phyloP scores from a whole-genome alignment of 64 coral and sea anemone genomes.

The Pocillopora damicornis region DNA sequence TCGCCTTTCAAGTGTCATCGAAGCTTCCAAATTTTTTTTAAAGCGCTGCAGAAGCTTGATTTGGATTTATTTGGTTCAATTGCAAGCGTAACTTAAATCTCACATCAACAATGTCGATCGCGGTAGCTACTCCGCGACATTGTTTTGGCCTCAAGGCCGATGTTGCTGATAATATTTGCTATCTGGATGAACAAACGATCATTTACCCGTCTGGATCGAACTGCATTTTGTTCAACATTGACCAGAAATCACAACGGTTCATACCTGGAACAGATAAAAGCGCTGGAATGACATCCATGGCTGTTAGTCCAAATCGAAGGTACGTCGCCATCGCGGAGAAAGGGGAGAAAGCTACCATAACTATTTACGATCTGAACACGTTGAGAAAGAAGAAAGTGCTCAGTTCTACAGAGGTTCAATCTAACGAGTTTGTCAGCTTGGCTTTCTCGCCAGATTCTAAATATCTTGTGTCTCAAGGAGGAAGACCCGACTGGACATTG shows the following conservation, averaged over 20 bases:
- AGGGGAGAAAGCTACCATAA: slow-evolving; percentile 94
- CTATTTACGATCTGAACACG: slow-evolving; percentile 97
- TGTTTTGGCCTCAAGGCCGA: slow-evolving; percentile 95
- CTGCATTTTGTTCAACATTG: slow-evolving; percentile 93
- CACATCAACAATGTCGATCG: slow-evolving; percentile 81
- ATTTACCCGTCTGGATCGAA: slow-evolving; percentile 97
- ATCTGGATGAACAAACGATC: slow-evolving; percentile 97
- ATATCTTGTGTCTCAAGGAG: slow-evolving; percentile 93
- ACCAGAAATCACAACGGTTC: slow-evolving; percentile 99
- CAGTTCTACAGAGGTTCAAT: slow-evolving; percentile 73
- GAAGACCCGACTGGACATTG: slow-evolving; percentile 96
- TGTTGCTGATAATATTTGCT: slow-evolving; percentile 92
- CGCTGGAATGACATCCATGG: slow-evolving; percentile 90
- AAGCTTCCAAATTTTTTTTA: background rate
- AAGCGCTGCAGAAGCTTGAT: background rate
- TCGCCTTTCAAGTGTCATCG: background rate
- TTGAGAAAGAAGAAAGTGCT: slow-evolving; percentile 93
- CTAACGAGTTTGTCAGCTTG: slow-evolving; percentile 90
- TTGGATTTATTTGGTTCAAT: background rate
- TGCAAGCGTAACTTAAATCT: background rate
- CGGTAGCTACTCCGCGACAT: slow-evolving; percentile 86
- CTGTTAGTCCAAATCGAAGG: slow-evolving; percentile 93
- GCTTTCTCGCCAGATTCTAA: slow-evolving; percentile 99
- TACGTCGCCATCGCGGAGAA: slow-evolving; percentile 97
- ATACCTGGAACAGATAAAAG: slow-evolving; percentile 97